phyloP scores from a whole-genome alignment of 2,797 vertebrate genomes.

The Sebastes paucispinis region DNA sequence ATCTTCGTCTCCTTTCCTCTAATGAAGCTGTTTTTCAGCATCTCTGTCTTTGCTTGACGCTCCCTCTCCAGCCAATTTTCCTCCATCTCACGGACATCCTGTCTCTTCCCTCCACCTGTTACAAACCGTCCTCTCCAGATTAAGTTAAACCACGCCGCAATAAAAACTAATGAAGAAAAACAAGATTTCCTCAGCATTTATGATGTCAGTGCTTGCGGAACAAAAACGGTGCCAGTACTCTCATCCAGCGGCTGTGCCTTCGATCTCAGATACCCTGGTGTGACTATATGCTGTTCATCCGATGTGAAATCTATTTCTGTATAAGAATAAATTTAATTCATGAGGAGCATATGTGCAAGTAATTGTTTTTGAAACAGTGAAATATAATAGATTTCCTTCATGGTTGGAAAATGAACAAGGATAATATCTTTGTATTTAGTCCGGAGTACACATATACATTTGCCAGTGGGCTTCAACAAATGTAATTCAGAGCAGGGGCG shows the following conservation, averaged over 20 bases:
- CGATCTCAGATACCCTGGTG: neutral
- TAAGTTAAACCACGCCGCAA: neutral
- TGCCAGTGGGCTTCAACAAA: neutral
- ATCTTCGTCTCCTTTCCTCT: neutral
- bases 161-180: slow-evolving; percentile 5
- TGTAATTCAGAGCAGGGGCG: neutral
- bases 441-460: neutral
- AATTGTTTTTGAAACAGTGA: neutral
- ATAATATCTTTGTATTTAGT: neutral
- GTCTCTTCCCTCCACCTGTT: neutral
- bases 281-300: accelerated
- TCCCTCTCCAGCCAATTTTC: neutral
- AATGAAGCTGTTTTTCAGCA: neutral
- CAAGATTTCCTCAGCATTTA: neutral
- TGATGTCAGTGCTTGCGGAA: neutral
- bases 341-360: neutral
- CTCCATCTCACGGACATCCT: slow-evolving; percentile 9
- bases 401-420: neutral
- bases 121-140: slow-evolving; percentile 4
- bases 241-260: neutral
- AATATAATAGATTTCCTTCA: neutral
- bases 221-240: neutral
- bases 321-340: neutral
- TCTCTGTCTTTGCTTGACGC: neutral
- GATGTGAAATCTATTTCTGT: neutral